Percentiles rank a stretch among this genome's conserved stretches.
phyloP scores from a whole-genome alignment of 2,113 vertebrate species.

The Oryzias celebensis region DNA sequence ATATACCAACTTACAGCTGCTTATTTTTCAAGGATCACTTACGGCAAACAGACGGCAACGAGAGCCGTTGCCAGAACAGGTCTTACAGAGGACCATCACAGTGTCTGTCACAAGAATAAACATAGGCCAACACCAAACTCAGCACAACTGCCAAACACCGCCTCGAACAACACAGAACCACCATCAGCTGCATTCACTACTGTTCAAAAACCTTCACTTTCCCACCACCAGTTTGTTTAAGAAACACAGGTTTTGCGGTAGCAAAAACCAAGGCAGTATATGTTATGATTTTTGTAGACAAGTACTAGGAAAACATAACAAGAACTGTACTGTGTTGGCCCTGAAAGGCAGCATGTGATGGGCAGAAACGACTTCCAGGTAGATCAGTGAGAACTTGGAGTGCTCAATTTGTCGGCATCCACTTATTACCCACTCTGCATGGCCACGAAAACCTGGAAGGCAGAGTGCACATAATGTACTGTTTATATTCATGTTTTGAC shows the following conservation, averaged over 20 bases:
- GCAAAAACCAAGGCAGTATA: slow-evolving; percentile 46
- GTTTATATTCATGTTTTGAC: slow-evolving; percentile 27
- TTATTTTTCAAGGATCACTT: slow-evolving; percentile 71
- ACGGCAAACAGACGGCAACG: slow-evolving; percentile 48
- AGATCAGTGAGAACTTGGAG: slow-evolving; percentile 14
- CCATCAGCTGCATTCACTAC: slow-evolving; percentile 35
- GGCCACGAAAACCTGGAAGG: slow-evolving; percentile 26
- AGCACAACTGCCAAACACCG: slow-evolving; percentile 44
- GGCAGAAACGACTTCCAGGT: slow-evolving; percentile 38
- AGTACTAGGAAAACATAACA: slow-evolving; percentile 66
- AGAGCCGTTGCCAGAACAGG: slow-evolving; percentile 43
- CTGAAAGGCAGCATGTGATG: slow-evolving; percentile 39
- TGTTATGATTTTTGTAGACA: slow-evolving; percentile 65
- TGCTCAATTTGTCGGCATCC: slow-evolving; percentile 29
- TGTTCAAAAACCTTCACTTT: slow-evolving; percentile 34
- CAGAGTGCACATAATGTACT: slow-evolving; percentile 3
- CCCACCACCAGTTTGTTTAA: slow-evolving; percentile 53
- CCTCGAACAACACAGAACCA: slow-evolving; percentile 28
- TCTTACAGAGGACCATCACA: slow-evolving; percentile 59
- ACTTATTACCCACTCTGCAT: slow-evolving; percentile 19
- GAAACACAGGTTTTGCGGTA: slow-evolving; percentile 44
- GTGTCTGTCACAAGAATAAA: slow-evolving; percentile 74
- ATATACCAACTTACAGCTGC: slow-evolving; percentile 57
- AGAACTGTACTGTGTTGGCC: slow-evolving; percentile 42
- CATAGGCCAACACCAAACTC: slow-evolving; percentile 56